Base-by-base conservation (phyloP, 2,797 vertebrate species). In the Myoxocephalus aenaeus region DNA sequence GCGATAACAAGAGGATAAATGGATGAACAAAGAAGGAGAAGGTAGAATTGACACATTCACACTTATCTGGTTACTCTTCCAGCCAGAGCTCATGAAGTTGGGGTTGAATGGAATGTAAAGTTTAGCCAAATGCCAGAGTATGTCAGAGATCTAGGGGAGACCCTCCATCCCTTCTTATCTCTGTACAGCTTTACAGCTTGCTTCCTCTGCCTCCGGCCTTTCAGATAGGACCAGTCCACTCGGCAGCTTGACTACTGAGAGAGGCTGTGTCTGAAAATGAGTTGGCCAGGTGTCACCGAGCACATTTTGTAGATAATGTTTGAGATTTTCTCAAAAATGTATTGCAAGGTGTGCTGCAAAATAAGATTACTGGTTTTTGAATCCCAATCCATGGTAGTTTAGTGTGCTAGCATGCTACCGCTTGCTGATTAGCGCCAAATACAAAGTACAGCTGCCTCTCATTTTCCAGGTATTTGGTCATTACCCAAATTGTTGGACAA, bases 81-180 rank as follows among this genome's bases (percentile, higher is more conserved):
- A 73, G 66, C 13, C 63, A 61, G 64, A 38, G 29, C 77, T 82
- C 50, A 70, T 85, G 75, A 83, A 83, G 74, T 64, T 86, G 42
- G 65, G 53, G 44, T 63, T 80, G 83, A 89, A 79, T 73, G 77
- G 86, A 87, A 86, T 76, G 64, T 85, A 75, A 86, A 88, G 83
- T 87, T 86, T 71, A 83, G 72, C 44, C 74, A 90, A 90, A 90
- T 86, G 89, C 73, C 85, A 84, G 58, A 71, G 29, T 75, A 62
- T 86, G 82, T 81, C 83, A 84, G 70, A 80, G 70, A 85, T 85
- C 76, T 73, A 68, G 70, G 50, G 40, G 72, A 86, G 67, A 78
- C 65, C 81, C 70, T 87, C 36, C 7, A 29, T 77, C 78, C 78
- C 81, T 56, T 78, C 75, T 87, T 82, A 85, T 87, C 70, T 75